Conservation (phyloP, 2,797 vertebrate species). For the Prunella strophiata region DNA sequence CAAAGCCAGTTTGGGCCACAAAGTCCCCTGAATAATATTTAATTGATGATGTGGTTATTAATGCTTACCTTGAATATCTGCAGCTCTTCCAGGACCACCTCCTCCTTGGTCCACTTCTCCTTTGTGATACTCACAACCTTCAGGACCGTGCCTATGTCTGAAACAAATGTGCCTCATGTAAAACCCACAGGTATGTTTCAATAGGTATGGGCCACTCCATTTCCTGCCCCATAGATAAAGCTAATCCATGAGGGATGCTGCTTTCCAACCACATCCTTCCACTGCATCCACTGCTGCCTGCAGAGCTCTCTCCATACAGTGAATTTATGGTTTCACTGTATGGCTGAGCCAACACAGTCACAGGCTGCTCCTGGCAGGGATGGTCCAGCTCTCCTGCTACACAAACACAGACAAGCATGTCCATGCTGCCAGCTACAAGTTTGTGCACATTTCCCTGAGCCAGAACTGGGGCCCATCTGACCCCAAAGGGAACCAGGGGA, state of each 20-base stretch:
- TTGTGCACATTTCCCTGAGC: not conserved
- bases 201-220: not conserved
- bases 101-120: slow-evolving; percentile 92
- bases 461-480: not conserved
- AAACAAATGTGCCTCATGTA: not conserved
- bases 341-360: not conserved
- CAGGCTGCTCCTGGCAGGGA: not conserved
- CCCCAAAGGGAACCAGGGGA: not conserved
- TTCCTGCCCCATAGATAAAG: not conserved
- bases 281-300: not conserved
- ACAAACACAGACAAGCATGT: not conserved
- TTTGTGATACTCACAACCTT: slow-evolving; percentile 96
- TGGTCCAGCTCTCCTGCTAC: not conserved
- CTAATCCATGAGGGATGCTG: not conserved
- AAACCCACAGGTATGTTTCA: not conserved
- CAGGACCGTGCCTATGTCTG: slow-evolving; percentile 90
- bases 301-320: not conserved
- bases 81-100: slow-evolving; percentile 93
- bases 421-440: not conserved
- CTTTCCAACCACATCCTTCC: not conserved
- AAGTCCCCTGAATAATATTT: not conserved
- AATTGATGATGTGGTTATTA: not conserved
- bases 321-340: not conserved
- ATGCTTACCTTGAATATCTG: slow-evolving; percentile 91
- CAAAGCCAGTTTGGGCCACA: not conserved